Base-by-base conservation (phyloP, 2,888 invertebrate genomes). In the Selenia dentaria region DNA sequence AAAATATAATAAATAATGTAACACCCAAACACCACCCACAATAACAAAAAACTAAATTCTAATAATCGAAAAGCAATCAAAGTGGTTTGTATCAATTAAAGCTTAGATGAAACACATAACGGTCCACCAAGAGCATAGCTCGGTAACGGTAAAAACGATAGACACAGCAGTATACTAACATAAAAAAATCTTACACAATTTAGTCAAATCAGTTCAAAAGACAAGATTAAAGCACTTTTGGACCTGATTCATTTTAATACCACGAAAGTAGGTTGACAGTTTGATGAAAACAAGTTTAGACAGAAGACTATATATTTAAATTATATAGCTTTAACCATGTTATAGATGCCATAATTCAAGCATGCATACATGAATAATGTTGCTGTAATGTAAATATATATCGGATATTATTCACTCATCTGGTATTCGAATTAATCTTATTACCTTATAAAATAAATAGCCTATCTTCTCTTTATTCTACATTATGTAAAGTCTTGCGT, bases 51-150 rank as follows among this genome's bases (percentile, higher is more conserved):
- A 60, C 60, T 55, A 56, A 38, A 16, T 54, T 54, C 31, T 39
- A 39, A 57, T 53, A 59, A 62, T 32, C 50, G 50, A 60, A 55
- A 60, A 58, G 49, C 59, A 53, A 71, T 71, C 24, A 29, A 61
- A 64, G 59, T 51, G 55, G 26, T 25, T 51, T 42, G 47, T 52
- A 52, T 59, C 61, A 65, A 66, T 70, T 68, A 70, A 69, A 74
- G 63, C 64, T 57, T 56, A 60, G 59, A 62, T 56, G 47, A 54
- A 59, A 59, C 52, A 51, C 14, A 37, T 42, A 51, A 51, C 40
- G 54, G 59, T 51, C 41, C 48, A 52, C 32, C 28, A n/a, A n/a
- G 48, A 59, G 54, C 51, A 52, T 51, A 57, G 49, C 29, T 49
- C 36, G 25, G 32, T 63, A 70, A 66, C 71, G 64, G 70, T 66